Percentiles rank a stretch among this genome's conserved stretches.
Evolutionary conservation across 2,888 invertebrate genomes (phyloP).

Genomic region (Hymenopus coronatus): DNA sequence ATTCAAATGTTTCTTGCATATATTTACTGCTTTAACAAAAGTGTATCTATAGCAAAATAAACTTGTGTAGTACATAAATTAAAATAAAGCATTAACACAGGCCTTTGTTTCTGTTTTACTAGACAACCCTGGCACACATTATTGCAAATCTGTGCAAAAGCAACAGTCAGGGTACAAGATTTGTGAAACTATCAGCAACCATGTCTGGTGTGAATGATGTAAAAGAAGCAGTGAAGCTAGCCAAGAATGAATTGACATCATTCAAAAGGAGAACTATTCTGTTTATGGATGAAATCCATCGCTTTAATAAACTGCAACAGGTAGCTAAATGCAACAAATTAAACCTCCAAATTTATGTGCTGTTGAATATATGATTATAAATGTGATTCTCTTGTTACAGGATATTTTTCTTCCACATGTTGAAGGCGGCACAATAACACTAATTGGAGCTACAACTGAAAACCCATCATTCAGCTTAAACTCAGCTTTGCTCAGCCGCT

Average conservation of each 20-base stretch:
- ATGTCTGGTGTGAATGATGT: slow-evolving; percentile 75
- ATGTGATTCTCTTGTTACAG: slow-evolving; percentile 36
- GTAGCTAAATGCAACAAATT: slow-evolving; percentile 36
- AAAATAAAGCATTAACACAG: too few species aligned
- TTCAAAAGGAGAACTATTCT: slow-evolving; percentile 67
- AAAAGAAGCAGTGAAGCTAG: slow-evolving; percentile 67
- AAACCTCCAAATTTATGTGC: neutral
- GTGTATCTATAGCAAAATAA: too few species aligned
- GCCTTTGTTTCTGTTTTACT: slow-evolving; percentile 40
- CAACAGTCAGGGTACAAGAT: slow-evolving; percentile 51
- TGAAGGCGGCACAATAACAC: slow-evolving; percentile 72
- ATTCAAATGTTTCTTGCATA: too few species aligned
- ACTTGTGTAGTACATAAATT: too few species aligned
- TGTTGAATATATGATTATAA: neutral
- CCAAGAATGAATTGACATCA: slow-evolving; percentile 69
- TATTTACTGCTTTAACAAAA: too few species aligned
- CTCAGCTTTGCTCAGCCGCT: slow-evolving; percentile 73
- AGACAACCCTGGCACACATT: slow-evolving; percentile 75
- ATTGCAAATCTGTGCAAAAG: slow-evolving; percentile 66
- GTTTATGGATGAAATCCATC: slow-evolving; percentile 85
- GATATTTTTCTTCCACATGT: slow-evolving; percentile 77
- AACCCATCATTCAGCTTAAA: slow-evolving; percentile 85
- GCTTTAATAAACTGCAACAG: slow-evolving; percentile 81
- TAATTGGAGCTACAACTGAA: slow-evolving; percentile 83
- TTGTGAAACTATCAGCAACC: slow-evolving; percentile 73